Percentiles rank a stretch among this genome's conserved stretches.
These are phyloP conservation scores for Alexandromys fortis DNA, from an alignment of 2,113 vertebrate genomes.

Conservation along the genomic window DNA sequence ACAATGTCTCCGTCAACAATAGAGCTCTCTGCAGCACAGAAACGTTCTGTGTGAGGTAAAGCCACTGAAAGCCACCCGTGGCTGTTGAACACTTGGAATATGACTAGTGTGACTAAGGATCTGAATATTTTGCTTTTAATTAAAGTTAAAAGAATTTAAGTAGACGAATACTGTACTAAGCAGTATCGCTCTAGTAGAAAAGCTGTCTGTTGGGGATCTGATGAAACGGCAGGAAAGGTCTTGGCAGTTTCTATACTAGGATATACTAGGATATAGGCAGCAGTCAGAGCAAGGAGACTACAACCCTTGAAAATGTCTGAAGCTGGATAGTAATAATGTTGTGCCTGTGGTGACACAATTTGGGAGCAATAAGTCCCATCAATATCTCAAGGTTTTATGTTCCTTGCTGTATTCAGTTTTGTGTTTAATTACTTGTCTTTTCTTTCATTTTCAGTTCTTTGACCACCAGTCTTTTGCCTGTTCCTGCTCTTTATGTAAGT, in stretches of 20 bases:
- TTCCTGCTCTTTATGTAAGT: conserved; percentile 82
- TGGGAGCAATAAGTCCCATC: conserved; percentile 42
- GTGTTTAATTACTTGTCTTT: conserved; percentile 76
- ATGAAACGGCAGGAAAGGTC: conserved; percentile 26
- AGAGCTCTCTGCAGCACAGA: neutral
- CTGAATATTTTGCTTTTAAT: neutral
- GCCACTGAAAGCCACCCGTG: neutral
- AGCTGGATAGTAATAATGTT: neutral
- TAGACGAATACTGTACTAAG: neutral
- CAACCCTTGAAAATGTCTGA: conserved; percentile 16
- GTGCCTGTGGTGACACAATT: conserved; percentile 55
- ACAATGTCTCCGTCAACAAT: neutral
- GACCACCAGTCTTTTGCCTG: conserved; percentile 77
- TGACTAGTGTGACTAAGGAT: neutral
- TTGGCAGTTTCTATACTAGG: neutral
- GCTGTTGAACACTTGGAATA: neutral
- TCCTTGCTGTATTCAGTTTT: conserved; percentile 28
- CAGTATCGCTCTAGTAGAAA: neutral
- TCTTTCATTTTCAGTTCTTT: conserved; percentile 74
- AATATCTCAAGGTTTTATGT: conserved; percentile 37
- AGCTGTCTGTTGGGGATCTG: neutral
- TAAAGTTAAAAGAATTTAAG: conserved; percentile 32
- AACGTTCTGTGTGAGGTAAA: neutral
- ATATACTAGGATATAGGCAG: conserved; percentile 6
- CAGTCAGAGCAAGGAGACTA: neutral